phyloP scores from a whole-genome alignment of 2,113 vertebrate species.

The Gracilinanus agilis region DNA sequence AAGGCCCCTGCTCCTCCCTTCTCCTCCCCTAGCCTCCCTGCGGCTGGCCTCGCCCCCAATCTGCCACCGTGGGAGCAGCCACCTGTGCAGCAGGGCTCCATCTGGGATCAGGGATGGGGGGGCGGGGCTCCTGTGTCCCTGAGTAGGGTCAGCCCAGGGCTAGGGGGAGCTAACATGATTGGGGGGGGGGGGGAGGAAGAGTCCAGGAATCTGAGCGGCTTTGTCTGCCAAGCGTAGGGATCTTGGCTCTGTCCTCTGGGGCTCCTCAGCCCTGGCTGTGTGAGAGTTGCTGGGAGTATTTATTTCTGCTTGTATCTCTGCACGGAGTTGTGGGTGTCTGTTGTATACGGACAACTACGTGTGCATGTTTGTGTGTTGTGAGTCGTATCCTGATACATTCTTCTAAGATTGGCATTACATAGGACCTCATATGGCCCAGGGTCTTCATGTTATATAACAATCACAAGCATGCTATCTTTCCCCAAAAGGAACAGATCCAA shows the following conservation, averaged over 20 bases:
- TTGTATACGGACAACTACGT: neutral
- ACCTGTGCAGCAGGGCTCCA: conserved; percentile 76
- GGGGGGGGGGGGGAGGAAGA: neutral
- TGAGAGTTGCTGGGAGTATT: neutral
- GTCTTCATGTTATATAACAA: neutral
- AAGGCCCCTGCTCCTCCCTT: neutral
- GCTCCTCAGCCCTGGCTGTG: neutral
- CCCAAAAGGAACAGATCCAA: neutral
- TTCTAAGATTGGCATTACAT: neutral
- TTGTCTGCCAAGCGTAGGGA: neutral
- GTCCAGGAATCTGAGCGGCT: neutral
- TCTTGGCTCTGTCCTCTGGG: neutral
- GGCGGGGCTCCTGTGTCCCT: conserved; percentile 46
- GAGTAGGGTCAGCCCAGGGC: conserved; percentile 12
- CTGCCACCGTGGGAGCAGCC: conserved; percentile 62
- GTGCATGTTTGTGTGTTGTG: neutral
- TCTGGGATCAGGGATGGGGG: conserved; percentile 53
- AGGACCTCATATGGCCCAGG: neutral
- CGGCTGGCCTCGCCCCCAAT: conserved; percentile 60
- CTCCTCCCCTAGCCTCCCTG: conserved; percentile 13
- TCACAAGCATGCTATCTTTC: neutral
- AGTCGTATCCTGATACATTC: neutral
- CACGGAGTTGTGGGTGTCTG: neutral
- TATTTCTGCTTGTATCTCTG: neutral
- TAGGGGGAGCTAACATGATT: neutral